phyloP scores from a whole-genome alignment of 2,797 vertebrate species.

The Epinephelus awoara region DNA sequence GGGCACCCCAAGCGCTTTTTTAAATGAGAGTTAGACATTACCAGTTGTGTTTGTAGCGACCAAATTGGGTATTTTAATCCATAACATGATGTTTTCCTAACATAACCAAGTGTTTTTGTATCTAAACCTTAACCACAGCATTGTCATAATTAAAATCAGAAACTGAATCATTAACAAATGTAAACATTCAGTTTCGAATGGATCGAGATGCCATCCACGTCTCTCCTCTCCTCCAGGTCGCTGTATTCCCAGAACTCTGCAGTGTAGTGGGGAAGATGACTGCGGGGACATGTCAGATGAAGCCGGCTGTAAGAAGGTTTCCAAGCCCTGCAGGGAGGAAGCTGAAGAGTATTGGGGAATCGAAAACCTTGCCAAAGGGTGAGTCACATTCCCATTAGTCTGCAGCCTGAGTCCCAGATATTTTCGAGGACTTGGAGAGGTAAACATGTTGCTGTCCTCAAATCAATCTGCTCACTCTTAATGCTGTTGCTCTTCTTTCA shows the following conservation, averaged over 20 bases:
- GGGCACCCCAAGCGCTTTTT: too few species aligned
- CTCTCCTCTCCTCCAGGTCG: conserved; percentile 83
- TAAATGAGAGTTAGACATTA: too few species aligned
- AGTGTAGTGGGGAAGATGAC: conserved; percentile 95
- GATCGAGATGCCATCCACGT: neutral
- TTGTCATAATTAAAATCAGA: too few species aligned
- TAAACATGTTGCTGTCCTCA: conserved; percentile 6
- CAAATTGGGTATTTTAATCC: too few species aligned
- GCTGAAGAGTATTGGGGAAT: conserved; percentile 93
- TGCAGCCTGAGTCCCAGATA: neutral
- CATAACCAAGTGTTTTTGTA: too few species aligned
- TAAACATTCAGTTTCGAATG: too few species aligned
- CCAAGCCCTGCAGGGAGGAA: conserved; percentile 86
- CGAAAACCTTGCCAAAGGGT: conserved; percentile 94
- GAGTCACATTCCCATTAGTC: conserved; percentile 53
- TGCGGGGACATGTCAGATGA: conserved; percentile 96
- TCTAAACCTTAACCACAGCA: too few species aligned
- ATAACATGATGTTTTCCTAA: too few species aligned
- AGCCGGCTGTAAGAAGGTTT: conserved; percentile 84
- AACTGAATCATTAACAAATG: too few species aligned
- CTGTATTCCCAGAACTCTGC: conserved; percentile 89
- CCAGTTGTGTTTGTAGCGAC: too few species aligned
- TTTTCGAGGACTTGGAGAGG: neutral
- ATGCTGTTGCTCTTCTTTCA: conserved; percentile 58
- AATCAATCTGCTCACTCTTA: neutral